These are phyloP conservation scores for Philonicus albiceps DNA, from an alignment of 2,888 invertebrate species.

Conservation along the genomic window DNA sequence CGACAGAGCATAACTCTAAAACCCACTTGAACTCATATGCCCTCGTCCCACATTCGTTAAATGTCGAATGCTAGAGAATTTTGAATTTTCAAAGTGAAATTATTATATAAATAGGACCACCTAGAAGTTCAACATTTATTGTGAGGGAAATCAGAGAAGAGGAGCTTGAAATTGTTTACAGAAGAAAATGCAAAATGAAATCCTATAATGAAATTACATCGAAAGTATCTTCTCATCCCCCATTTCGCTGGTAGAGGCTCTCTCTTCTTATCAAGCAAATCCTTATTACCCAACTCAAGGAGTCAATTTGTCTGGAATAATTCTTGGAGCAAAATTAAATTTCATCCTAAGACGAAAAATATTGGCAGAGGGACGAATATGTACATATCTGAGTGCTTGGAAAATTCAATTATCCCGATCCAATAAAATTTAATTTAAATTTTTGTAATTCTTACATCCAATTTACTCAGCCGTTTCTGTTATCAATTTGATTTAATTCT, in stretches of 20 bases:
- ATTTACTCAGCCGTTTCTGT: conserved; percentile 34
- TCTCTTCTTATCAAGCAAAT: conserved; percentile 10
- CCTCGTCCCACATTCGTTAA: neutral
- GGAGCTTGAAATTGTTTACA: neutral
- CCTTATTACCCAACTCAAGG: conserved; percentile 5
- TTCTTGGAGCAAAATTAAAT: conserved; percentile 15
- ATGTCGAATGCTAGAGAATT: neutral
- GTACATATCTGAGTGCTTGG: neutral
- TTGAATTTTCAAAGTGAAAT: neutral
- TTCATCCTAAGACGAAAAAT: neutral
- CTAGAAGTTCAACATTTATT: neutral
- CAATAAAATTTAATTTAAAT: conserved; percentile 44
- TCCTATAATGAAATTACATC: neutral
- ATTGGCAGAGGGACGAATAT: neutral
- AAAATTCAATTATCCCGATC: conserved; percentile 33
- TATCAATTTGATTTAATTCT: conserved; percentile 42
- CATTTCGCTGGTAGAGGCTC: neutral
- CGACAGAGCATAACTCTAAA: neutral
- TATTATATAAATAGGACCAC: neutral
- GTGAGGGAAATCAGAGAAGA: neutral
- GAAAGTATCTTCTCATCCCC: neutral
- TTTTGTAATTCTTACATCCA: conserved; percentile 44
- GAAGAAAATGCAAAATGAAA: neutral
- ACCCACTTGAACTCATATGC: neutral
- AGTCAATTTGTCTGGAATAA: conserved; percentile 15